These are phyloP conservation scores for Coregonus clupeaformis DNA, from an alignment of 2,113 vertebrate genomes.

Conservation along the genomic window DNA sequence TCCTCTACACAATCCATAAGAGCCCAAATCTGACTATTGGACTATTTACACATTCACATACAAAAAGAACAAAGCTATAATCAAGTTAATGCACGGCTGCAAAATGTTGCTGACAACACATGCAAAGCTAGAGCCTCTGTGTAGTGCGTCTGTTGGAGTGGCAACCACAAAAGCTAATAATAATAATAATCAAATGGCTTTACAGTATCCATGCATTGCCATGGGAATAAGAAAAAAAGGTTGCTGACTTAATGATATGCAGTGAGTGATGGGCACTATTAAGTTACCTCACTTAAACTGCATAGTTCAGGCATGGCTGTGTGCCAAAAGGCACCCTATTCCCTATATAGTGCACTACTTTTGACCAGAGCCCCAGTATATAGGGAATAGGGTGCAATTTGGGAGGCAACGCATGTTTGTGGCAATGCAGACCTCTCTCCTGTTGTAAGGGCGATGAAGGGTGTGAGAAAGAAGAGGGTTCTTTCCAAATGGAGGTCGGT, in stretches of 20 bases:
- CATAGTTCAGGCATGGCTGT: too few relatives aligned
- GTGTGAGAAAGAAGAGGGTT: not conserved
- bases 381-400: not conserved
- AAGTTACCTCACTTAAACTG: too few relatives aligned
- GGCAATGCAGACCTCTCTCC: slow-evolving; percentile 4
- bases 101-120: slow-evolving; percentile 26
- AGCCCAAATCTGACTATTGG: not conserved
- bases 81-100: not conserved
- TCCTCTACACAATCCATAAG: not conserved
- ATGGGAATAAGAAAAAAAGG: slow-evolving; percentile 27
- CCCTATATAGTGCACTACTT: too few relatives aligned
- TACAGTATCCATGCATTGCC: slow-evolving; percentile 28
- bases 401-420: not conserved
- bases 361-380: too few relatives aligned
- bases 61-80: not conserved
- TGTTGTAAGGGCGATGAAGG: not conserved
- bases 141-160: not conserved
- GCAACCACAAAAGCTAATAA: not conserved
- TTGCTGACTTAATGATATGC: too few relatives aligned
- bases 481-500: slow-evolving; percentile 25
- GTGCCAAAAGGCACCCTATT: too few relatives aligned
- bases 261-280: too few relatives aligned
- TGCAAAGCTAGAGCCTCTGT: slow-evolving; percentile 46
- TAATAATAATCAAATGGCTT: not conserved
- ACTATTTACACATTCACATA: not conserved